phyloP scores from a whole-genome alignment of 2,888 invertebrate species.

The Caenorhabditis auriculariae region DNA sequence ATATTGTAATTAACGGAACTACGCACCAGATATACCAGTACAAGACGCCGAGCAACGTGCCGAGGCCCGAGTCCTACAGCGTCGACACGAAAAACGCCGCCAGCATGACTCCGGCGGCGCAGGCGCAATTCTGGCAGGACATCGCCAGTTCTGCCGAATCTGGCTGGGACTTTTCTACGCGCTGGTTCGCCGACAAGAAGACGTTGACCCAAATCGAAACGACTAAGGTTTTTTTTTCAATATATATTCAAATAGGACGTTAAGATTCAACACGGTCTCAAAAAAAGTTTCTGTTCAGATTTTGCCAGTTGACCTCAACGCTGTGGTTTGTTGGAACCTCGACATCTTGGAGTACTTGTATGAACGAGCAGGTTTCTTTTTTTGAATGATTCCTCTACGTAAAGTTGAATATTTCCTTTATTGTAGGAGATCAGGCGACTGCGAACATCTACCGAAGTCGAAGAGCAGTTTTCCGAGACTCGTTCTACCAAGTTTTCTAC shows the following conservation, averaged over 20 bases:
- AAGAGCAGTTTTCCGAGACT: conserved; percentile 27
- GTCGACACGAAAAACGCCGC: conserved; percentile 54
- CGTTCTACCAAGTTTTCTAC: conserved; percentile 47
- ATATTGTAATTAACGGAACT: neutral
- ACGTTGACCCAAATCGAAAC: conserved; percentile 69
- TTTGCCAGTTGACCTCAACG: conserved; percentile 80
- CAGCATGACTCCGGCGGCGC: conserved; percentile 9
- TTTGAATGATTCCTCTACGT: neutral
- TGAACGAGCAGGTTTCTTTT: conserved; percentile 26
- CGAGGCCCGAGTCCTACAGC: conserved; percentile 82
- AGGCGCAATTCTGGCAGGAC: conserved; percentile 38
- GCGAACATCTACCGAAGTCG: conserved; percentile 20
- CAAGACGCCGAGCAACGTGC: conserved; percentile 56
- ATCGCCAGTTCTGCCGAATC: conserved; percentile 74
- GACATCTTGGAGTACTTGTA: conserved; percentile 62
- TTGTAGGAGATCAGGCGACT: neutral
- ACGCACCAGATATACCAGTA: conserved; percentile 72
- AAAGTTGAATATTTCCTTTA: no score
- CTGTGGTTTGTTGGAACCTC: conserved; percentile 76
- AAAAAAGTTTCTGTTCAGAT: conserved; percentile 65
- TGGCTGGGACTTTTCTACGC: conserved; percentile 91
- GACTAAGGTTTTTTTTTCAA: conserved; percentile 56
- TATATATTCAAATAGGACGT: no score
- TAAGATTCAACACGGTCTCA: no score
- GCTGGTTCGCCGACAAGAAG: conserved; percentile 76